Conservation (phyloP, 2,888 invertebrate species). For the Cordilura impudica region DNA sequence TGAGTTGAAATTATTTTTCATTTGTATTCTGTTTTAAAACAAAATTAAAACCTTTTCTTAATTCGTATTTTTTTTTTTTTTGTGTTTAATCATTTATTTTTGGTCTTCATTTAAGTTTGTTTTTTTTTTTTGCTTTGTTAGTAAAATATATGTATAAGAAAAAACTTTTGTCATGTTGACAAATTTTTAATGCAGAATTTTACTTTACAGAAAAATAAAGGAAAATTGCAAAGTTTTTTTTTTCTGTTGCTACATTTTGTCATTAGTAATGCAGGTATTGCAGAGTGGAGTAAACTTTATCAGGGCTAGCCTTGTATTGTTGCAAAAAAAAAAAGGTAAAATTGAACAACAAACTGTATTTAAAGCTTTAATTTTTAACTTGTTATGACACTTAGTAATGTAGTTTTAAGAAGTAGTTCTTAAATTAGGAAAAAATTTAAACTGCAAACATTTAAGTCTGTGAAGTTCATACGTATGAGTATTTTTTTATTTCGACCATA, state of each 20-base stretch:
- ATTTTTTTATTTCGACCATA: too few relatives aligned
- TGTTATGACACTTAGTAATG: neutral
- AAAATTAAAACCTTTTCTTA: too few relatives aligned
- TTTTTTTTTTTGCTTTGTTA: neutral
- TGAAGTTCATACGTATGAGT: too few relatives aligned
- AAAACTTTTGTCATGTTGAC: constrained; percentile 1
- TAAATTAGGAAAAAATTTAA: neutral
- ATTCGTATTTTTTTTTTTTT: neutral
- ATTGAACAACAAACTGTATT: constrained; percentile 1
- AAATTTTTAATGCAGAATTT: neutral
- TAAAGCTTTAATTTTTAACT: constrained; percentile 6
- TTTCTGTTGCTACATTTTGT: neutral
- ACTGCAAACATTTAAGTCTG: too few relatives aligned
- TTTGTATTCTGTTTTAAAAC: neutral
- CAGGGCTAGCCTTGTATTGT: neutral
- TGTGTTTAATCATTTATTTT: neutral
- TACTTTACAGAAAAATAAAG: neutral
- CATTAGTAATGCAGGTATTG: constrained; percentile 5
- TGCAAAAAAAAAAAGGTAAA: neutral
- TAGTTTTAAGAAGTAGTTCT: neutral
- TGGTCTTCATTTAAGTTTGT: neutral
- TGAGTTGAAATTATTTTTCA: neutral
- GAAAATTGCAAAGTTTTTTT: neutral
- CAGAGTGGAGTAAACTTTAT: neutral
- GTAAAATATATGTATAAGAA: neutral